Evolutionary conservation across 2,888 invertebrate genomes (phyloP).

Genomic region (Synanthedon andrenaeformis): DNA sequence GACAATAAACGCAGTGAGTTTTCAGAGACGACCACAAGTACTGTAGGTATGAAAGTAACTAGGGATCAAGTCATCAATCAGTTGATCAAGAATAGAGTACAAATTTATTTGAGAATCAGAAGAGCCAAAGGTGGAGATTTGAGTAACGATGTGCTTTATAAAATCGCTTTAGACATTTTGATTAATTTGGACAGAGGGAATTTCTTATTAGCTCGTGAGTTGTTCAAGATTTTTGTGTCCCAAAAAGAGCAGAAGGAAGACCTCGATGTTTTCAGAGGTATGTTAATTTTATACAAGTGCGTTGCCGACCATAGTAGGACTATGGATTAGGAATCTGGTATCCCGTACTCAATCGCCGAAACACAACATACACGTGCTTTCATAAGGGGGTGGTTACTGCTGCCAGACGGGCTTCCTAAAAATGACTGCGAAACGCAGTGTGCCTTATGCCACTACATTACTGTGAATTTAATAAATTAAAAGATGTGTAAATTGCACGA

Average conservation of each 20-base stretch:
- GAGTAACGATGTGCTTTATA: conserved; percentile 29
- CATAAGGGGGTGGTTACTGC: no score
- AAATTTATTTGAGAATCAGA: conserved; percentile 31
- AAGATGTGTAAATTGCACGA: no score
- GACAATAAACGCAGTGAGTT: background rate
- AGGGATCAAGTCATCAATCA: conserved; percentile 45
- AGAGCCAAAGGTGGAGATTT: conserved; percentile 19
- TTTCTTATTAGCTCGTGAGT: conserved; percentile 34
- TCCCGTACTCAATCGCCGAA: no score
- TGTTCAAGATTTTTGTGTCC: conserved; percentile 35
- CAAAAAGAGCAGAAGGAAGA: conserved; percentile 15
- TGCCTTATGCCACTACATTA: no score
- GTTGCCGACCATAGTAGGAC: no score
- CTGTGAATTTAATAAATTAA: no score
- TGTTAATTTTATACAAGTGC: no score
- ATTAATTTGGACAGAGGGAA: conserved; percentile 37
- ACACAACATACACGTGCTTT: no score
- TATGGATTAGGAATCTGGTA: no score
- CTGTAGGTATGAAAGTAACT: conserved; percentile 19
- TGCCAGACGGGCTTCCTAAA: no score
- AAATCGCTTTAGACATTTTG: conserved; percentile 38
- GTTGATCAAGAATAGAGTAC: conserved; percentile 42
- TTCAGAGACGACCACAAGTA: background rate
- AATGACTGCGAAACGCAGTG: no score
- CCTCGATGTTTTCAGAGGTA: background rate